Evolutionary conservation across 2,113 vertebrate genomes (phyloP).

Genomic region (Camarhynchus parvulus): DNA sequence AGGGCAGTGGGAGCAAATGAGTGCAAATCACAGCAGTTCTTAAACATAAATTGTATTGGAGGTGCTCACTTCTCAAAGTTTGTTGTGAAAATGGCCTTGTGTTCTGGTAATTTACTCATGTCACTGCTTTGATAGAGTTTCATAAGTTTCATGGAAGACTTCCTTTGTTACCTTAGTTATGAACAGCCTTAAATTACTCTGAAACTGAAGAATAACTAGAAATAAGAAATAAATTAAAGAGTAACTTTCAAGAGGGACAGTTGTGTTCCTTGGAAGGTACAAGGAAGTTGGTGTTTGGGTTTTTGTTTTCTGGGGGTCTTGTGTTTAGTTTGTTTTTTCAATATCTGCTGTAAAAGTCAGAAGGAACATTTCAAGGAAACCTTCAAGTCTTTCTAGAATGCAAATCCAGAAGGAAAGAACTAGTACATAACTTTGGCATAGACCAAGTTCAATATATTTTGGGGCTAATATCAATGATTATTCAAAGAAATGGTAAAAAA

Average conservation of each 20-base stretch:
- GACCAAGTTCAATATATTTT: not conserved
- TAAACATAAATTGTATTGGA: not conserved
- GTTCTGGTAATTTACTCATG: not conserved
- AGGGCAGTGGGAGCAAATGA: not conserved
- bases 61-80: not conserved
- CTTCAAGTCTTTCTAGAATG: not conserved
- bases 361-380: not conserved
- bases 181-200: not conserved
- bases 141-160: not conserved
- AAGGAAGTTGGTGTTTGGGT: not conserved
- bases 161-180: not conserved
- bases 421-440: not conserved
- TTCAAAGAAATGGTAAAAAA: not conserved
- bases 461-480: not conserved
- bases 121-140: not conserved
- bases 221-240: not conserved
- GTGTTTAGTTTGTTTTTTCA: not conserved
- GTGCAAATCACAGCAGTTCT: not conserved
- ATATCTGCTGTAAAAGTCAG: not conserved
- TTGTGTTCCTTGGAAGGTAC: not conserved
- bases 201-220: not conserved
- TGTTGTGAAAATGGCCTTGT: not conserved
- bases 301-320: not conserved
- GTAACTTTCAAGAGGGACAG: not conserved
- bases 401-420: not conserved